Evolutionary conservation across 2,113 vertebrate genomes (phyloP), one percentile per base, ranked within the genome.

Genomic region (Mormyrus lacerda): DNA sequence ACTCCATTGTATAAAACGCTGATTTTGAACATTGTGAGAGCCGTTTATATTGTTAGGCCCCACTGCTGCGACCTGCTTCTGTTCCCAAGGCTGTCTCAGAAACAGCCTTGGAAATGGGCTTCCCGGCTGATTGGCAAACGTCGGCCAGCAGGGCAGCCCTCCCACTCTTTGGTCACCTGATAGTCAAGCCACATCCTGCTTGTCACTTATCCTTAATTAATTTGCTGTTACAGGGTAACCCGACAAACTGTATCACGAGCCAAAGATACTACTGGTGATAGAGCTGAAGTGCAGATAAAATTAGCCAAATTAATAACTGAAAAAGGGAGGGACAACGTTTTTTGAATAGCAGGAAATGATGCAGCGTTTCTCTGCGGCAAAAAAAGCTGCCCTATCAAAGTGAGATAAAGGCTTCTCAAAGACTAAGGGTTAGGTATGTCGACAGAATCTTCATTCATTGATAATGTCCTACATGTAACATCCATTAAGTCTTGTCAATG

Each of bases 221-320:
- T 90, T 73, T 50, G 85, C 91, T 90, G 92, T 94, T 90, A 92
- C 90, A 90, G 90, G 91, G 91, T 91, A 91, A 92, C 94, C 93
- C 93, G 94, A 95, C 95, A 94, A 93, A 93, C 91, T 92, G 92
- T 92, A 93, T 94, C 93, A 93, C 93, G 93, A 92, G 93, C 90
- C 87, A 85, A 91, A 93, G 94, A 94, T 93, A 93, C 91, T 82
- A 90, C 90, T 93, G 94, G 93, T 93, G 93, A 93, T 91, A 90
- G 91, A 93, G 91, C 90, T 91, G 93, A 95, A 93, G 94, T 90
- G 27, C 61, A 65, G 89, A 90, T 92, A 91, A 94, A 94, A 94
- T 95, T 95, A 93, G 91, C 91, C 92, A 87, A 94, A 94, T 95
- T 94, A 93, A 95, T 95, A 93, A 94, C 27, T 35, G 79, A 79